phyloP scores from a whole-genome alignment of 2,113 vertebrate species.

The Pelmatolapia mariae region DNA sequence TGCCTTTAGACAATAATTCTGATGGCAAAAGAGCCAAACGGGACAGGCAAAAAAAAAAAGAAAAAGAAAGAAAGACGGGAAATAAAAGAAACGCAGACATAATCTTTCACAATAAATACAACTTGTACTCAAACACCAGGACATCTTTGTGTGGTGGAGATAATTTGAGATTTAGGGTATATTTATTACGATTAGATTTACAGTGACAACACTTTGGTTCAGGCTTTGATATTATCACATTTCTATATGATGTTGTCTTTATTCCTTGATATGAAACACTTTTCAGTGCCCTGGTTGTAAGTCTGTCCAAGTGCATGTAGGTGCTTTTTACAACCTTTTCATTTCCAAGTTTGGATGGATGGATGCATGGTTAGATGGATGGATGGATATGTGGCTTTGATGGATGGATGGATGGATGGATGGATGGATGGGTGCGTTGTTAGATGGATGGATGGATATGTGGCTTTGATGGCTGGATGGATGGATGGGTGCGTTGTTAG shows the following conservation, averaged over 20 bases:
- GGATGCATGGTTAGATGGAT: rapidly evolving
- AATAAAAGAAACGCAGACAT: not conserved
- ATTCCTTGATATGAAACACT: not conserved
- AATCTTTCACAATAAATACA: not conserved
- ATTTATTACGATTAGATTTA: not conserved
- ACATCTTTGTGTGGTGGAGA: not conserved
- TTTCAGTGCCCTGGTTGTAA: not conserved
- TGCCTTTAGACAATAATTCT: no score
- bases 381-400: rapidly evolving
- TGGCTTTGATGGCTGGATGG: rapidly evolving
- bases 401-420: rapidly evolving
- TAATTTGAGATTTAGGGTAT: not conserved
- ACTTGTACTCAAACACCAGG: not conserved
- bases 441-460: rapidly evolving
- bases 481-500: rapidly evolving
- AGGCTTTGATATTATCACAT: not conserved
- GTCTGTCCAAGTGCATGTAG: not conserved
- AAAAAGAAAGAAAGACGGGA: rapidly evolving
- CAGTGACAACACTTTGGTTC: not conserved
- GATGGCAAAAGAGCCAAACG: no score
- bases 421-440: rapidly evolving
- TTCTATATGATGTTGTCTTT: not conserved
- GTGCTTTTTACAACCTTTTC: not conserved
- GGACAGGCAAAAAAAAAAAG: no score
- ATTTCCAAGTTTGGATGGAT: rapidly evolving